phyloP scores from a whole-genome alignment of 2,797 vertebrate genomes.

The Sparidentex hasta region DNA sequence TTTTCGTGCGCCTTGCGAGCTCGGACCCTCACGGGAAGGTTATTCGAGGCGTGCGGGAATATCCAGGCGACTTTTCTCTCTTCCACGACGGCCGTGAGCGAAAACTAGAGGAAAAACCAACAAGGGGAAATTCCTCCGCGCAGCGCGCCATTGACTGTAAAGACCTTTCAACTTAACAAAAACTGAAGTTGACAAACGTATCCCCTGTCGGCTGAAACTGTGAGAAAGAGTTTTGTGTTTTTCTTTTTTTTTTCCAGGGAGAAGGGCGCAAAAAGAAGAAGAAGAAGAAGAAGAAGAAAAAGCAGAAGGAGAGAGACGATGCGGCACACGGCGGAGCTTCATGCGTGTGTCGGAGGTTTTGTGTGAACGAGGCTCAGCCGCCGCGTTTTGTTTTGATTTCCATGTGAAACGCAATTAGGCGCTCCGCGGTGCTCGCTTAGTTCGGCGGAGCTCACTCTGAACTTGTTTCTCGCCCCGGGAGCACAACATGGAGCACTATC shows the following conservation, averaged over 20 bases:
- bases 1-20: not conserved
- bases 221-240: slow-evolving; percentile 77
- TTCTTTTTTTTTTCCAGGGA: slow-evolving; percentile 20
- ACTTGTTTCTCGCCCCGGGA: slow-evolving; percentile 76
- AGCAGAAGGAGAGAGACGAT: slow-evolving; percentile 59
- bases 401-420: slow-evolving; percentile 84
- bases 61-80: slow-evolving; percentile 35
- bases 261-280: slow-evolving; percentile 14
- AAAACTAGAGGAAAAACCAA: slow-evolving; percentile 71
- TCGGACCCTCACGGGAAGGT: not conserved
- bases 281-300: slow-evolving; percentile 14
- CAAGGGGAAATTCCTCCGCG: slow-evolving; percentile 93
- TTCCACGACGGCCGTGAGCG: not conserved
- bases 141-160: slow-evolving; percentile 92
- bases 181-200: slow-evolving; percentile 89
- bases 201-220: slow-evolving; percentile 80
- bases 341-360: slow-evolving; percentile 47
- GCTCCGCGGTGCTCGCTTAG: slow-evolving; percentile 77
- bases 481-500: slow-evolving; percentile 89
- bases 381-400: slow-evolving; percentile 85
- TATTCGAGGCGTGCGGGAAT: slow-evolving; percentile 15
- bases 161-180: slow-evolving; percentile 91
- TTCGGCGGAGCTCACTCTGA: slow-evolving; percentile 75
- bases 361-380: slow-evolving; percentile 67
- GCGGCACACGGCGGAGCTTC: slow-evolving; percentile 62